Evolutionary conservation across 1,140 invertebrate species (phyloP), one percentile per base, ranked within the genome.

Genomic region (Oreohelix idahoensis): DNA sequence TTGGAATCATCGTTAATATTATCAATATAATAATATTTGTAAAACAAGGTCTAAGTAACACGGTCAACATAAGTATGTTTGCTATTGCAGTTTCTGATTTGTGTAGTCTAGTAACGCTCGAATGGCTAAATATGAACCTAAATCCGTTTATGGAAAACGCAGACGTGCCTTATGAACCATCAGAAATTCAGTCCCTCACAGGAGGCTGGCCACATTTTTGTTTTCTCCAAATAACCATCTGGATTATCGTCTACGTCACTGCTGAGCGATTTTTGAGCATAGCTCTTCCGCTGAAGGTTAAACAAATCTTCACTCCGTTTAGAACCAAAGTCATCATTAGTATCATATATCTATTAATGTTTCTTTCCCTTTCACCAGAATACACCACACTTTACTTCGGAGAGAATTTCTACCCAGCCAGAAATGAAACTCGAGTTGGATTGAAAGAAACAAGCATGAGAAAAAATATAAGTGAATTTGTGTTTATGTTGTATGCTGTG

Each of bases 401-500:
- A 11, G 51, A 39, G 77, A 79, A 79, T 39, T 79, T 79, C 29
- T 8, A 10, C 15, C 77, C 58, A 10, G 10, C 15, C 13, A 35
- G 35, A 58, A 79, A 79, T n/a, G 0, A 35, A 79, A 29, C 77
- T 39, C 0, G 10, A 20, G 20, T 79, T 79, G 77, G 77, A 5
- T 32, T 79, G 39, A 20, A 38, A 5, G 15, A 42, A 11, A 77
- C 11, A 39, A 10, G 2, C 0, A 2, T 2, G 39, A 39, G 8
- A 29, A 23, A 42, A 42, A 17, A 42, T 8, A 11, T 42, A 20
- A 20, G 39, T 8, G 23, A 8, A 2, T n/a, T 11, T 36, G 26
- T 29, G 38, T 74, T 74, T 74, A 1, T 26, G 20, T 35, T 74
- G 42, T 26, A n/a, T 15, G 26, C 23, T 26, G 13, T 74, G 13